Evolutionary conservation across 92 coral and sea anemone species (phyloP), one percentile per base, ranked within the genome.

Genomic region (Palythoa grandiflora): DNA sequence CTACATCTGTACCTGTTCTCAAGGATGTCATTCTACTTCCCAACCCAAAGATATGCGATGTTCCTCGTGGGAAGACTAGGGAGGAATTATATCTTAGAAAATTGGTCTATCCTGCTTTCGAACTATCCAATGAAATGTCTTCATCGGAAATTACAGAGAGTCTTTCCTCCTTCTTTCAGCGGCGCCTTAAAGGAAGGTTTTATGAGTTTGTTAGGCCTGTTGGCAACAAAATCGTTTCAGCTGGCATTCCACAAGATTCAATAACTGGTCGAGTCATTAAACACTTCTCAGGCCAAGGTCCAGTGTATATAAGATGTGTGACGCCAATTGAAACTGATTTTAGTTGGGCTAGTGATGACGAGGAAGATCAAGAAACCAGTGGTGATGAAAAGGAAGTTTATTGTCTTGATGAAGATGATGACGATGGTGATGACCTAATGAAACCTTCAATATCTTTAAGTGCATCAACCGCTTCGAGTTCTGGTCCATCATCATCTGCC

Each of bases 21-120:
- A 89, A 89, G 89, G 92, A 89, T 79, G 90, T 89, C 54, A 86
- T 89, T 57, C 92, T 89, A 73, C 89, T 89, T 55, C 90, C 92
- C 52, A 89, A 89, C 65, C 92, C 92, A 37, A 89, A 86, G 37
- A 85, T 89, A 78, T 38, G 77, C 71, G 85, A 78, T 63, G 87
- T 89, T 86, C 92, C 92, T 37, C 81, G 92, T 89, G 92, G 92
- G 85, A 36, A 81, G 78, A 86, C 78, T 70, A 74, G 91, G 68
- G 91, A 89, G 79, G 91, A 89, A 77, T 77, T 89, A 57, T 89
- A 89, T 73, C 53, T 88, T 51, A 72, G 91, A 83, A 88, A 88
- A 68, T 54, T 88, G 68, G 88, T 88, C 80, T 73, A 70, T 83
- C 76, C 91, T 52, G 91, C 91, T 36, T 51, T 79, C 71, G 83